A percentile compares a stretch with the other conserved stretches of the same genome.
Conservation (phyloP, 2,888 invertebrate genomes). For the Nebria brevicollis region DNA sequence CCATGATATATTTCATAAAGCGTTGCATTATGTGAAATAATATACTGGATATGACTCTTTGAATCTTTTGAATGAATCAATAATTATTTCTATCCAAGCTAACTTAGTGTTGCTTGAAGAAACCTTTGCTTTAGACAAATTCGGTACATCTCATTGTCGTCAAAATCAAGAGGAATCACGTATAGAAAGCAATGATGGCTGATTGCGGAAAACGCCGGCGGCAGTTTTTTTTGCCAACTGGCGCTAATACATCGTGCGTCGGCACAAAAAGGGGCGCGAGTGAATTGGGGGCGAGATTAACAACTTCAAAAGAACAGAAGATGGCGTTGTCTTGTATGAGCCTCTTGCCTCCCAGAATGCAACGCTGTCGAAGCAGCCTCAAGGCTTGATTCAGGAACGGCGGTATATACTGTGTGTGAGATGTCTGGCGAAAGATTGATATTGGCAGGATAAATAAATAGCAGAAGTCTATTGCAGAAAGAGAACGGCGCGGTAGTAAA, state of each 20-base stretch:
- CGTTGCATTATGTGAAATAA: no score
- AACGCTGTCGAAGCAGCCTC: conserved; percentile 19
- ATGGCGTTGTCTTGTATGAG: conserved; percentile 42
- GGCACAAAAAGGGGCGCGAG: conserved; percentile 12
- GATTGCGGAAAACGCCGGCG: conserved; percentile 40
- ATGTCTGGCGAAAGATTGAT: conserved; percentile 26
- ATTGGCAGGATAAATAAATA: conserved; percentile 46
- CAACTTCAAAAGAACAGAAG: conserved; percentile 47
- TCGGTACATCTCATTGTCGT: neutral
- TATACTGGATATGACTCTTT: no score
- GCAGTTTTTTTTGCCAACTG: conserved; percentile 28
- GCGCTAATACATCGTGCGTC: conserved; percentile 39
- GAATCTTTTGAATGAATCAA: no score
- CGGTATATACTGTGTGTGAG: neutral
- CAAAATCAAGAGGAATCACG: neutral
- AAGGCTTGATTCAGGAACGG: neutral
- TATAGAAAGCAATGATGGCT: conserved; percentile 13
- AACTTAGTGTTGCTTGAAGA: no score
- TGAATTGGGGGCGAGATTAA: conserved; percentile 44
- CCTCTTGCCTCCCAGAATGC: conserved; percentile 25
- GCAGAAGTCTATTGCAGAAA: conserved; percentile 23
- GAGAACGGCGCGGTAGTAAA: neutral
- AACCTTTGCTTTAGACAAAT: no score
- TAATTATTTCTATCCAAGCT: no score
- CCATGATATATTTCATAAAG: no score